These are phyloP conservation scores for Melipona bicolor DNA, from an alignment of 2,888 invertebrate genomes.

Conservation along the genomic window DNA sequence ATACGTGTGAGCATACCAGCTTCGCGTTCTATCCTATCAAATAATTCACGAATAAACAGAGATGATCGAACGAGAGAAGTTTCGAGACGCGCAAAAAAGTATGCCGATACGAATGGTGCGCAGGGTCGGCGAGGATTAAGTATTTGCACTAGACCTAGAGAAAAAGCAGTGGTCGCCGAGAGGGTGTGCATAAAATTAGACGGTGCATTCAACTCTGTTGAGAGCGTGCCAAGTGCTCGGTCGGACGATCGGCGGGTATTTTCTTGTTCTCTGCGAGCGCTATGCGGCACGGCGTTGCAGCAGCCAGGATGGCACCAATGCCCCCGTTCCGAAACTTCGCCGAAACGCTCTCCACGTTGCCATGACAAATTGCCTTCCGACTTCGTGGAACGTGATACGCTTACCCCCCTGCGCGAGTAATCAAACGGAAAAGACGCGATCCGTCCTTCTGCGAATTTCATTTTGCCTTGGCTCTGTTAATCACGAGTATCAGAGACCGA, in stretches of 20 bases:
- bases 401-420: slow-evolving; percentile 23
- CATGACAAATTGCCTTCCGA: slow-evolving; percentile 51
- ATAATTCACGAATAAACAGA: not conserved
- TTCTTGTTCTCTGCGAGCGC: slow-evolving; percentile 48
- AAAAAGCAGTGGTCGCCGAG: slow-evolving; percentile 62
- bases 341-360: slow-evolving; percentile 40
- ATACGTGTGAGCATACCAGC: too few relatives aligned
- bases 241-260: slow-evolving; percentile 26
- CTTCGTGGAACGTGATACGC: slow-evolving; percentile 35
- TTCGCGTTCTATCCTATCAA: too few relatives aligned
- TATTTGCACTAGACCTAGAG: slow-evolving; percentile 76
- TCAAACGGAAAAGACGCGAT: slow-evolving; percentile 1
- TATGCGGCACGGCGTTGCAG: slow-evolving; percentile 54
- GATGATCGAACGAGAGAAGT: not conserved
- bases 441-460: not conserved
- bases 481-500: not conserved
- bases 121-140: slow-evolving; percentile 51
- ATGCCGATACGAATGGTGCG: slow-evolving; percentile 3
- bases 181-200: slow-evolving; percentile 75
- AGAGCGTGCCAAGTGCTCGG: slow-evolving; percentile 71
- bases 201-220: slow-evolving; percentile 78
- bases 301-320: slow-evolving; percentile 73
- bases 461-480: not conserved
- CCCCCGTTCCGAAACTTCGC: slow-evolving; percentile 68
- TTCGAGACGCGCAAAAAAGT: slow-evolving; percentile 17